phyloP scores from a whole-genome alignment of 1,140 invertebrate genomes.

The Drosophila yakuba region DNA sequence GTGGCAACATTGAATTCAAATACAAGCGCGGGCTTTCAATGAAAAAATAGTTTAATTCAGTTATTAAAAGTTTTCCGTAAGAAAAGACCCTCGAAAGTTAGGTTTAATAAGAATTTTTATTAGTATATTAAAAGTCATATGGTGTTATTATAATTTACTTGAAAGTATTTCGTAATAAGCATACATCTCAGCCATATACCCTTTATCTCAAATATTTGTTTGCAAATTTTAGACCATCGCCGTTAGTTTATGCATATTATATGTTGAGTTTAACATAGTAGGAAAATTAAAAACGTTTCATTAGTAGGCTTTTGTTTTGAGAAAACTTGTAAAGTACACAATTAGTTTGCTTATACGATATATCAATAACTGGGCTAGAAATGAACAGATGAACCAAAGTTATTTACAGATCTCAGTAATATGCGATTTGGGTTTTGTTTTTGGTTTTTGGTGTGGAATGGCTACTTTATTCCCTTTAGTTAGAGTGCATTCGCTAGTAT shows the following conservation, averaged over 20 bases:
- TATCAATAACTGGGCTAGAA: slow-evolving; percentile 34
- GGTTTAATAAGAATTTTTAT: slow-evolving; percentile 81
- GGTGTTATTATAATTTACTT: slow-evolving; percentile 79
- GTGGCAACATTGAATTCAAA: neutral
- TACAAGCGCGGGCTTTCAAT: neutral
- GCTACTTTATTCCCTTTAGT: slow-evolving; percentile 31
- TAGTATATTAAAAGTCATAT: slow-evolving; percentile 81
- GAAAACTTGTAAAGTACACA: slow-evolving; percentile 49
- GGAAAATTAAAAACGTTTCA: slow-evolving; percentile 56
- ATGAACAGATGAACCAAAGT: slow-evolving; percentile 62
- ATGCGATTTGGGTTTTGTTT: slow-evolving; percentile 38
- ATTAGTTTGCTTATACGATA: slow-evolving; percentile 54
- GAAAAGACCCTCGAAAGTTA: slow-evolving; percentile 17
- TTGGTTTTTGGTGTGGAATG: slow-evolving; percentile 1
- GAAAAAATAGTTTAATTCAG: accelerated
- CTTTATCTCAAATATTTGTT: slow-evolving; percentile 41
- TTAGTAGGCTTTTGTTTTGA: slow-evolving; percentile 39
- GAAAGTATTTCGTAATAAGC: slow-evolving; percentile 78
- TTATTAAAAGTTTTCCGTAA: neutral
- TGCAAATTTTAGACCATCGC: slow-evolving; percentile 30
- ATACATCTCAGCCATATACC: slow-evolving; percentile 59
- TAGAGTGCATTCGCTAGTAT: slow-evolving; percentile 28
- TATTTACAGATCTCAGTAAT: slow-evolving; percentile 66
- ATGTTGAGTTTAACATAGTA: slow-evolving; percentile 63
- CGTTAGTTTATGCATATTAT: slow-evolving; percentile 47